Evolutionary conservation across 1,140 invertebrate species (phyloP).

Genomic region (Aethina tumida): DNA sequence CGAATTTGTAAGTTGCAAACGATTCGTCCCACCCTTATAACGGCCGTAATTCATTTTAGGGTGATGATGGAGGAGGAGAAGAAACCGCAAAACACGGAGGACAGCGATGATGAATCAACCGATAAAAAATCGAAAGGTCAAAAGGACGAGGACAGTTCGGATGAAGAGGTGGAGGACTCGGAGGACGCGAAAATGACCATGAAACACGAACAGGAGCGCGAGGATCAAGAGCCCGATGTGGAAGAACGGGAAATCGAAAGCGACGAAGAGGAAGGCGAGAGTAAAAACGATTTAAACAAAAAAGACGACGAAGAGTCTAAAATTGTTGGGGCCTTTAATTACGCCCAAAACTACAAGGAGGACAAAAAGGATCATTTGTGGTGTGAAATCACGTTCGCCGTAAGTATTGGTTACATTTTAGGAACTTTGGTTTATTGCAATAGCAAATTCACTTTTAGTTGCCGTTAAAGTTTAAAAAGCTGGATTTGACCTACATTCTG

Average conservation of each 20-base stretch:
- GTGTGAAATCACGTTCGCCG: conserved; percentile 61
- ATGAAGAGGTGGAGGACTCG: conserved; percentile 52
- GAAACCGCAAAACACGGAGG: conserved; percentile 35
- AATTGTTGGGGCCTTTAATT: conserved; percentile 35
- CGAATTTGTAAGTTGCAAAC: conserved; percentile 24
- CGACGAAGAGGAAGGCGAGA: conserved; percentile 41
- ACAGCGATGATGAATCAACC: conserved; percentile 46
- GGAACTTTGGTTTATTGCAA: too few relatives aligned
- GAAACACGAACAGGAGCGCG: conserved; percentile 54
- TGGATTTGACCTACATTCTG: conserved; percentile 73
- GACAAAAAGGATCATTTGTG: conserved; percentile 62
- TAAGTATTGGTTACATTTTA: conserved; percentile 32
- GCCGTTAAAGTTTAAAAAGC: conserved; percentile 50
- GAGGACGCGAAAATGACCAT: conserved; percentile 45
- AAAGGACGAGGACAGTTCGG: conserved; percentile 42
- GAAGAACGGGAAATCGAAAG: conserved; percentile 56
- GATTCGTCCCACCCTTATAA: not conserved
- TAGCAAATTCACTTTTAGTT: conserved; percentile 39
- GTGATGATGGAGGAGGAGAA: conserved; percentile 28
- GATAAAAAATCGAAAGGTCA: conserved; percentile 19
- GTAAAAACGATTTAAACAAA: conserved; percentile 44
- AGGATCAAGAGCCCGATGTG: conserved; percentile 74
- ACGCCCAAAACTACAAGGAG: conserved; percentile 61
- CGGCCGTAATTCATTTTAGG: conserved; percentile 12
- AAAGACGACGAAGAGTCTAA: conserved; percentile 64